Percentiles rank a stretch among this genome's conserved stretches.
Evolutionary conservation across 2,888 invertebrate genomes (phyloP).

Genomic region (Gortyna flavago): DNA sequence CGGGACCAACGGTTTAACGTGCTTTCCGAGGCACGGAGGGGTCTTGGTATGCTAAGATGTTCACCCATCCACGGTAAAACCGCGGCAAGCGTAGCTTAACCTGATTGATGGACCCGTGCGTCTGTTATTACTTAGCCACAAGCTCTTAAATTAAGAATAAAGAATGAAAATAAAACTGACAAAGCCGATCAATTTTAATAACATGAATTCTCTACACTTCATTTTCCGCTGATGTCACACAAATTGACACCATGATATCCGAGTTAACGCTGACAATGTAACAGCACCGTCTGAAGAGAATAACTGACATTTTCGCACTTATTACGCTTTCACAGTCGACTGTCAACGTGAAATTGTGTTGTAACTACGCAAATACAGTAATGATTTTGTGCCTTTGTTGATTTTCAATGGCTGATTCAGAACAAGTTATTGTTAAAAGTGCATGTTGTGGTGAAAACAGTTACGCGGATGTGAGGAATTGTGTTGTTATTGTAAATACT

Average conservation of each 20-base stretch:
- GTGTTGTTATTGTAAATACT: constrained; percentile 26
- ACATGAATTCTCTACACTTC: constrained; percentile 42
- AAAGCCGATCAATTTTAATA: constrained; percentile 20
- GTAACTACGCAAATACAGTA: constrained; percentile 48
- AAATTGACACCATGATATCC: constrained; percentile 61
- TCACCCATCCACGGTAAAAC: no score
- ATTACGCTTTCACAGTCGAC: constrained; percentile 44
- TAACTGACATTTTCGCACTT: constrained; percentile 61
- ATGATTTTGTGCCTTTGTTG: constrained; percentile 58
- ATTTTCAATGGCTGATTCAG: constrained; percentile 48
- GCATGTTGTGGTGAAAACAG: constrained; percentile 45
- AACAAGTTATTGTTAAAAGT: constrained; percentile 55
- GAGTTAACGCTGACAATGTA: constrained; percentile 59
- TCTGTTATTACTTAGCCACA: no score
- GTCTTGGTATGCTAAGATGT: no score
- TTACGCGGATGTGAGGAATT: constrained; percentile 43
- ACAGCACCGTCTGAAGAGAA: constrained; percentile 58
- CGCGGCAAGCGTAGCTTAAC: no score
- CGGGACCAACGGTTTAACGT: no score
- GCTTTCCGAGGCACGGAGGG: no score
- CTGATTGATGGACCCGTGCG: no score
- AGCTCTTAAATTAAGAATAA: neutral
- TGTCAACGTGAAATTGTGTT: constrained; percentile 48
- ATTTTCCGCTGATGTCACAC: constrained; percentile 40
- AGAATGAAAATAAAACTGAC: neutral